phyloP scores from a whole-genome alignment of 2,888 invertebrate genomes.

The Erannis defoliaria region DNA sequence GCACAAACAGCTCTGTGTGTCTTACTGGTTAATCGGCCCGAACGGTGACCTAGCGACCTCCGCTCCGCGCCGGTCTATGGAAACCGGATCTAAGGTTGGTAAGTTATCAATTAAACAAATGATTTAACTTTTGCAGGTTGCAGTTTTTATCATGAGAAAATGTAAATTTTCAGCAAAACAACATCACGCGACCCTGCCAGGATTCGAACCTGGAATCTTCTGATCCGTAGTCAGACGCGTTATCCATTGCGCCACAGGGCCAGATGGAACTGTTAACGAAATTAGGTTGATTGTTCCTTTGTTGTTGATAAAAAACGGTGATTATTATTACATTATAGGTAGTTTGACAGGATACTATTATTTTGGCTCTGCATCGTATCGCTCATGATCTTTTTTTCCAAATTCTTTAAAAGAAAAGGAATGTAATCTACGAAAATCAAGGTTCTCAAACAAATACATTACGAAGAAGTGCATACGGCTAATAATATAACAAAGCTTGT shows the following conservation, averaged over 20 bases:
- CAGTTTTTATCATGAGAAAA: slow-evolving; percentile 35
- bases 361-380: no score
- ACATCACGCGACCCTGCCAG: slow-evolving; percentile 83
- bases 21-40: no score
- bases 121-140: no score
- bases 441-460: not conserved
- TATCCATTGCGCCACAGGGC: slow-evolving; percentile 90
- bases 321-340: no score
- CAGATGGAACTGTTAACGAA: slow-evolving; percentile 40
- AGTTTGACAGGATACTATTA: no score
- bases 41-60: no score
- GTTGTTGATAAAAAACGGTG: no score
- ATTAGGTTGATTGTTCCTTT: slow-evolving; percentile 48
- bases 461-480: slow-evolving; percentile 7
- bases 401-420: not conserved
- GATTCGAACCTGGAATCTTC: slow-evolving; percentile 90
- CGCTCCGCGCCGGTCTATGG: no score
- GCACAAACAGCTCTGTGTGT: no score
- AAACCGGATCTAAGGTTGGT: no score
- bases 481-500: slow-evolving; percentile 22
- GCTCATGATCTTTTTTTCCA: no score
- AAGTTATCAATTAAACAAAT: no score
- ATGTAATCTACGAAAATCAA: not conserved
- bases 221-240: slow-evolving; percentile 91
- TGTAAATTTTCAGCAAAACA: slow-evolving; percentile 39